These are phyloP conservation scores for Dromaius novaehollandiae DNA, from an alignment of 2,113 vertebrate species.

Conservation along the genomic window DNA sequence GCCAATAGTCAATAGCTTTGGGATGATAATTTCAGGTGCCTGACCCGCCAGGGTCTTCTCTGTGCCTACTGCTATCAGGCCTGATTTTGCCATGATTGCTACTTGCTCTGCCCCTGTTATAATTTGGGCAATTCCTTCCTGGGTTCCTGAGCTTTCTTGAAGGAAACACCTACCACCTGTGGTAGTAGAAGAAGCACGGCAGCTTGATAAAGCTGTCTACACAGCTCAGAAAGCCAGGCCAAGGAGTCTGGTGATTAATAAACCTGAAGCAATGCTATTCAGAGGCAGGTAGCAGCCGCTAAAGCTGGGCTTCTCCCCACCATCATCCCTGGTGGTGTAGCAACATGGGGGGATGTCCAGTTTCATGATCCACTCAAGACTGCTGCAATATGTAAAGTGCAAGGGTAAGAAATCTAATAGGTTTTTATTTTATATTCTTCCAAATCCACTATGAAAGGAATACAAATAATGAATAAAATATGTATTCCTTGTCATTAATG, in stretches of 20 bases:
- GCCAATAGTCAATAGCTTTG: background rate
- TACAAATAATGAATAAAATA: background rate
- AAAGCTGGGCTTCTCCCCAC: background rate
- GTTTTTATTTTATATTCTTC: background rate
- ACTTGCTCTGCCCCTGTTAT: background rate
- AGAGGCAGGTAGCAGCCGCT: background rate
- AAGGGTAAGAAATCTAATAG: background rate
- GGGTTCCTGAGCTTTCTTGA: background rate
- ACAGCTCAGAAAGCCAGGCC: background rate
- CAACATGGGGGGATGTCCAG: accelerated
- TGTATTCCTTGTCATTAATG: background rate
- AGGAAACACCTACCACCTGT: background rate
- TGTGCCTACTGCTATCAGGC: background rate
- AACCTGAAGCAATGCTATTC: background rate
- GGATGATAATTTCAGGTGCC: background rate
- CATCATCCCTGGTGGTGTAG: background rate
- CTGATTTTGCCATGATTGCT: background rate
- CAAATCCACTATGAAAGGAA: background rate
- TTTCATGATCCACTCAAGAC: background rate
- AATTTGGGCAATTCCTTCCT: background rate
- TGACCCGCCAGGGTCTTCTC: background rate
- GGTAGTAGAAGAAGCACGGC: background rate
- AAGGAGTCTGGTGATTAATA: background rate
- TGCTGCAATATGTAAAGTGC: background rate
- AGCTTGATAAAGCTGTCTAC: background rate